phyloP scores from a whole-genome alignment of 2,797 vertebrate species.

The Lagodon rhomboides region DNA sequence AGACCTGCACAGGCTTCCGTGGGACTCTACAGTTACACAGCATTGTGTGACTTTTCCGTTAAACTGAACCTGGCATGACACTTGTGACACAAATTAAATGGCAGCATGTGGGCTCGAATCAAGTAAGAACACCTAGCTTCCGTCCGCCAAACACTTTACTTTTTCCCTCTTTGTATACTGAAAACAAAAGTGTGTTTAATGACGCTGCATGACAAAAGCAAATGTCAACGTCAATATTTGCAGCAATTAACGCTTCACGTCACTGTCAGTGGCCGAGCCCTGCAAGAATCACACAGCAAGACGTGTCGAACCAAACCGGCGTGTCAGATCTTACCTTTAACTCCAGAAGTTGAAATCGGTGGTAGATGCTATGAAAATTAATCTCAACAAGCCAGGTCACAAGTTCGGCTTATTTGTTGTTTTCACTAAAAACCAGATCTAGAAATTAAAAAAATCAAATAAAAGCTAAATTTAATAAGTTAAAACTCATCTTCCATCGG shows the following conservation, averaged over 20 bases:
- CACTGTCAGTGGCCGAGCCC: not conserved
- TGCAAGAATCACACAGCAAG: not conserved
- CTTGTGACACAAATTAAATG: constrained; percentile 11
- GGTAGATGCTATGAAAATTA: not conserved
- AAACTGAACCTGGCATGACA: constrained; percentile 38
- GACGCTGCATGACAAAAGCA: constrained; percentile 29
- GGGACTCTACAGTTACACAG: constrained; percentile 69
- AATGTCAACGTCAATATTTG: constrained; percentile 30
- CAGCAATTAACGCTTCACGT: not conserved
- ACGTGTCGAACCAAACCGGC: not conserved
- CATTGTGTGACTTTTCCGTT: constrained; percentile 64
- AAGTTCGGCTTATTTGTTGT: constrained; percentile 11
- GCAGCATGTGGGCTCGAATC: not conserved
- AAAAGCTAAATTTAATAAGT: not conserved
- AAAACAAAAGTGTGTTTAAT: constrained; percentile 7
- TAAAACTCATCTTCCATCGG: not conserved
- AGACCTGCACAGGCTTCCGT: constrained; percentile 37
- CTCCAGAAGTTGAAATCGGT: constrained; percentile 24
- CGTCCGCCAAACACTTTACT: no score
- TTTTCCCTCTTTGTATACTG: no score
- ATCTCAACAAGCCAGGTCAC: not conserved
- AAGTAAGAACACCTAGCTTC: not conserved
- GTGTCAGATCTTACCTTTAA: constrained; percentile 61
- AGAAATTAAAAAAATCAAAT: not conserved
- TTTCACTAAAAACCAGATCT: not conserved